Percentiles rank a stretch among this genome's conserved stretches.
phyloP scores from a whole-genome alignment of 2,797 vertebrate genomes.

The Sitta carolinensis region DNA sequence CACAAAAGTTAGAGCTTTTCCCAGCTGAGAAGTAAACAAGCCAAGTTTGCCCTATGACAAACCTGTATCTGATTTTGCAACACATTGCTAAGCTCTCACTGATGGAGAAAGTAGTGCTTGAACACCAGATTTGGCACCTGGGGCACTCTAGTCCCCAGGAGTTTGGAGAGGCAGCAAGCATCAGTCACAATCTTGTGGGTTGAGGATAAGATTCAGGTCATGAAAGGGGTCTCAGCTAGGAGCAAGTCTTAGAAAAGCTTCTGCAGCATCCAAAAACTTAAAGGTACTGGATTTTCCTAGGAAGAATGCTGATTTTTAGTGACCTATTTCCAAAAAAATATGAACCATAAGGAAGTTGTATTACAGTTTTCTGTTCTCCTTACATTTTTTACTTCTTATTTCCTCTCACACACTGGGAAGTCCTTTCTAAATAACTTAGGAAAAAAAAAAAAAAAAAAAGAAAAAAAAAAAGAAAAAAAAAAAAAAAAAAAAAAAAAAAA shows the following conservation, averaged over 20 bases:
- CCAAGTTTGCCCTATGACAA: background rate
- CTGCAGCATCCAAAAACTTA: background rate
- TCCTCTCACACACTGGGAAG: background rate
- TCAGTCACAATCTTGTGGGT: background rate
- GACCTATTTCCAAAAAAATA: background rate
- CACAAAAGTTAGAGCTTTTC: background rate
- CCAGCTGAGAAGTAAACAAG: background rate
- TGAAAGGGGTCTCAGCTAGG: background rate
- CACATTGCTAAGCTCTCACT: background rate
- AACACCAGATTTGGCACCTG: background rate
- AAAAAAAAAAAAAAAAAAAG: no score
- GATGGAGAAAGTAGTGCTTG: background rate
- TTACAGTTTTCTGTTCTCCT: background rate
- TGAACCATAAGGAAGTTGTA: background rate
- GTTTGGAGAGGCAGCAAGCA: background rate
- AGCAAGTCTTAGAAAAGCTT: background rate
- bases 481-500: no score
- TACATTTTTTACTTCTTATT: background rate
- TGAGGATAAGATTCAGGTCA: background rate
- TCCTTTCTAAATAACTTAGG: background rate
- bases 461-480: no score
- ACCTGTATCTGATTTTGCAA: conserved; percentile 2
- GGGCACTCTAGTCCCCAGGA: background rate
- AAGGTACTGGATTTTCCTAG: background rate
- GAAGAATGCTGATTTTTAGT: background rate